These are phyloP conservation scores for Pentalonia nigronervosa DNA, from an alignment of 1,140 invertebrate species.

Conservation along the genomic window DNA sequence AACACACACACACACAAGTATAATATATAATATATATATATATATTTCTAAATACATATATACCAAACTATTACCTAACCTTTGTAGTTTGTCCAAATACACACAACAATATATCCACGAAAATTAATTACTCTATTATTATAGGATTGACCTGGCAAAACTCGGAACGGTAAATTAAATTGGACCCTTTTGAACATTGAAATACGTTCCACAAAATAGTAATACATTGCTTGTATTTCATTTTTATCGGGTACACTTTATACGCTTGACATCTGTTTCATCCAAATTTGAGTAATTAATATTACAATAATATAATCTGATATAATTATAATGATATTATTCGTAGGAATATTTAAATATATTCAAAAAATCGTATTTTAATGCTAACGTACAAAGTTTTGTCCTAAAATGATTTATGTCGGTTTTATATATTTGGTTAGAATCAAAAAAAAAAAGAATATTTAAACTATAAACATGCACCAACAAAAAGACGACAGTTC, in stretches of 20 bases:
- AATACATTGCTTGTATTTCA: neutral
- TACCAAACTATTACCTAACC: neutral
- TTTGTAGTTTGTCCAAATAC: neutral
- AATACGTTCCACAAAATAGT: neutral
- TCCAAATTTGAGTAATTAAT: neutral
- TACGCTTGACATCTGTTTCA: neutral
- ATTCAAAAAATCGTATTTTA: neutral
- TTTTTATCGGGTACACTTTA: neutral
- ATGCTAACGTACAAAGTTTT: neutral
- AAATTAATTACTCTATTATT: constrained; percentile 10
- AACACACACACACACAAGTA: neutral
- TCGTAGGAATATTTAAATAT: neutral
- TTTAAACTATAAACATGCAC: neutral
- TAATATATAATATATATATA: neutral
- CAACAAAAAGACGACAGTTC: neutral
- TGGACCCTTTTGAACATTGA: neutral
- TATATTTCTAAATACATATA: neutral
- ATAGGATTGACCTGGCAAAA: neutral
- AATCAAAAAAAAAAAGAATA: too few species aligned
- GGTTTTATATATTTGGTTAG: too few species aligned
- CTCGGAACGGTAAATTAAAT: neutral
- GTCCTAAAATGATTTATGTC: neutral
- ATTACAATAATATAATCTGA: too few species aligned
- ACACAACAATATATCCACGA: neutral
- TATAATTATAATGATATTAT: neutral